Base-by-base conservation (phyloP, 1,140 invertebrate species). In the Olivierus martensii region DNA sequence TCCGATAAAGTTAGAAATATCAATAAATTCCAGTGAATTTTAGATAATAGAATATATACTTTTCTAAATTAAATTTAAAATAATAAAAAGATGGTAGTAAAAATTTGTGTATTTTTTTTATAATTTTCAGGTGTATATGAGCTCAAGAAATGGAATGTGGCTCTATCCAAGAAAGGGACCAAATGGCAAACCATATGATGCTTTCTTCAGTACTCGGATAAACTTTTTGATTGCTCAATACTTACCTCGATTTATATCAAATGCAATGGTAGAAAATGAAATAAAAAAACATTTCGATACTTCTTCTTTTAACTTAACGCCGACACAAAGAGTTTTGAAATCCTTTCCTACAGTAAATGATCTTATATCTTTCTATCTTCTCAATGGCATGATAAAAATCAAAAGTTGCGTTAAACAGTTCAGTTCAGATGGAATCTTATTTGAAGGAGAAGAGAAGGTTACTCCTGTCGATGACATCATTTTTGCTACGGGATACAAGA, bases 261-360 rank as follows among this genome's bases (percentile, higher is more conserved):
- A 39, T 18, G 48, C 34, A 38, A 17, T 38, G n/a, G 48, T 56
- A n/a, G 49, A 56, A 22, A 15, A 49, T 17, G 43, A 47, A 37
- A 12, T 56, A 2, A 38, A 56, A 14, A 10, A 49, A 12, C 55
- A 50, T 17, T 72, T 76, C 58, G 67, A 73, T 56, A 72, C 75
- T 52, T 65, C 66, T 28, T 37, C 66, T 6, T 75, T 68, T 57
- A 62, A 66, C 18, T 56, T 75, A 17, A 63, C 66, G 50, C 73
- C 72, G 21, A 54, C 63, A n/a, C 69, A 74, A 52, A 39, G 64
- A 12, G n/a, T 68, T 11, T 64, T 65, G 28, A 57, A 61, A n/a
- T 71, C 73, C 41, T 72, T 76, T 60, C 71, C 73, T 6, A 74
- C 72, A 21, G 69, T 76, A 6, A 75, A 73, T 54, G 74, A 76